Evolutionary conservation across 2,113 vertebrate species (phyloP), one percentile per base, ranked within the genome.

Genomic region (Nycticryphes semicollaris): DNA sequence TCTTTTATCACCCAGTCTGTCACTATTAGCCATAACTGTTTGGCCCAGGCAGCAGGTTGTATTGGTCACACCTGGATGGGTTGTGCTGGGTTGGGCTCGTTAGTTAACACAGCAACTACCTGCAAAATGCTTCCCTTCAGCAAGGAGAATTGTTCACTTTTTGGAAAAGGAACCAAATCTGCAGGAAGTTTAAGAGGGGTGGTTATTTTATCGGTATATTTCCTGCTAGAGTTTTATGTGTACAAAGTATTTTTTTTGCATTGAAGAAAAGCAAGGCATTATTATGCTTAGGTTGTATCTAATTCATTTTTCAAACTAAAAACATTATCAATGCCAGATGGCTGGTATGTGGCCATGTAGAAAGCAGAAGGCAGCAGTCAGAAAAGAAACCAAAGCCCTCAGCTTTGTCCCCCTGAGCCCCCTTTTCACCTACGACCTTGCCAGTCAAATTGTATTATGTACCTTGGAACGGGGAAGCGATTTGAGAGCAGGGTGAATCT

Each of bases 251-350:
- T 59, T 33, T 54, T 51, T 54, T 51, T 43, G 28, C 35, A 3
- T 7, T n/a, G 47, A 19, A 80, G 60, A 78, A 78, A 93, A 80
- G 27, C 45, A 17, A 77, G 70, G 62, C 51, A n/a, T 16, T 45
- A 35, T 63, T n/a, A 24, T 15, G 18, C 70, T 84, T 70, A 54
- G 79, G 57, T 37, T 59, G 43, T 35, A 73, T 69, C 75, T 84
- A 62, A 90, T 96, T 67, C 93, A 93, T 90, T 91, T 94, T 97
- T 96, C 68, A 59, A 79, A 59, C 62, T 88, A 41, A 89, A 70
- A 94, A 54, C 48, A 39, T 63, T 66, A 47, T 66, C 62, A 17
- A 8, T 90, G 89, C 51, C 84, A 91, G 59, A 64, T 59, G 68
- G 72, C 22, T 90, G 87, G 31, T 66, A 60, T 0, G 2, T 33